Evolutionary conservation across 2,797 vertebrate genomes (phyloP), one percentile per base, ranked within the genome.

Genomic region (Lepilemur ruficaudatus): DNA sequence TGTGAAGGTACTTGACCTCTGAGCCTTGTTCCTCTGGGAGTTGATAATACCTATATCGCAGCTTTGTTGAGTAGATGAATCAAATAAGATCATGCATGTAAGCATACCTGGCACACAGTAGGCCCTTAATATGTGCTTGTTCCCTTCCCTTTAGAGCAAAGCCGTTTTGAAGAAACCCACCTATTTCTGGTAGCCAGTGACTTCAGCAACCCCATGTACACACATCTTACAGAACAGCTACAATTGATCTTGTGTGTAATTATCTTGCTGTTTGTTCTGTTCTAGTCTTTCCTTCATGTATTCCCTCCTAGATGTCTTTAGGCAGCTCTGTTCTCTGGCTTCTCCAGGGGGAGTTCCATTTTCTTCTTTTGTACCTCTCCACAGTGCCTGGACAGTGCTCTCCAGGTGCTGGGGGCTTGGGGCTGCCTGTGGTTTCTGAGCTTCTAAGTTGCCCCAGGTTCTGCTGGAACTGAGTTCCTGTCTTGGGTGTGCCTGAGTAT

Each of bases 401-500:
- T 61, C 57, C 23, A 41, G 72, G 63, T 73, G 23, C 55, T 57
- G 22, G 55, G 65, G 43, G 28, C 30, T 25, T 9, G 46, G 63
- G 15, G 38, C 48, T 84, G 92, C 9, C 50, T 2, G 30, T 14
- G 65, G n/a, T 23, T 78, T 90, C 43, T 43, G 87, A 32, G 38
- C 43, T 70, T 52, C 52, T 1, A 65, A 35, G 35, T n/a, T 23
- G 59, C 81, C 73, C 65, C n/a, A 9, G 30, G n/a, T 32, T 52
- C 28, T 76, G 52, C 63, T 35, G 35, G 35, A 55, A 79, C 41
- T 4, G 32, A 87, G 94, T 93, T 94, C 95, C 89, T 79, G 46
- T 50, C 61, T 30, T 46, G 78, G 90, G 95, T 50, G 93, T 70
- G 91, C 83, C 79, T 43, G 32, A 84, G 92, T 93, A 89, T 96